Base-by-base conservation (phyloP, 2,113 vertebrate species). In the Pedetes capensis region DNA sequence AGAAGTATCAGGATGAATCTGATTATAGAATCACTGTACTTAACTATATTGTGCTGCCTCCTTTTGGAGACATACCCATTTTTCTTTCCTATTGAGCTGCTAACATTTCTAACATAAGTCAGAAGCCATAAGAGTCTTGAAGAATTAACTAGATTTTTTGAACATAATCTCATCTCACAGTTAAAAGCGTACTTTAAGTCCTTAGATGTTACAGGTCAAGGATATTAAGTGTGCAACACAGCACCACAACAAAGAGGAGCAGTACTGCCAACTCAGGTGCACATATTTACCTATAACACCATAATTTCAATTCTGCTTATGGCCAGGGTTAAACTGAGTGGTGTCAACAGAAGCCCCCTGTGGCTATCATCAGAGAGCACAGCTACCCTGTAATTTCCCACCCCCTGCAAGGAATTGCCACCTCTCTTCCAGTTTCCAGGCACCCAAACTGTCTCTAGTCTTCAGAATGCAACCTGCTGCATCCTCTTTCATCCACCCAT, bases 101-200 rank as follows among this genome's bases (percentile, higher is more conserved):
- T 37, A 68, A 76, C 14, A 59, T 20, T 27, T 76, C 64, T 61
- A 75, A 44, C 13, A 1, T 57, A 75, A 83, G 13, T 75, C 8
- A 63, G 23, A 61, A 85, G 63, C 32, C 61, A 66, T 5, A 55
- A 86, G 37, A 27, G 22, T 81, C 81, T 49, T 55, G 34, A 92
- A 93, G 78, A 93, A 80, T 79, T 74, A 69, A 90, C 82, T 23
- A 13, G 37, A 27, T 13, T 76, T 44, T 72, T 59, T 68, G 63
- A 82, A 47, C 25, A 23, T 1, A 42, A 51, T 29, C 72, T 94
- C 17, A 47, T 75, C 78, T 90, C n/a, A 84, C 16, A 80, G 37
- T 25, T n/a, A 32, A 51, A n/a, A 59, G 66, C 11, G 3, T 47
- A 55, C 39, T 79, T 69, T 44, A 49, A 81, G 22, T 68, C 78